These are phyloP conservation scores for Cosmia trapezina DNA, from an alignment of 2,888 invertebrate genomes.

Conservation along the genomic window DNA sequence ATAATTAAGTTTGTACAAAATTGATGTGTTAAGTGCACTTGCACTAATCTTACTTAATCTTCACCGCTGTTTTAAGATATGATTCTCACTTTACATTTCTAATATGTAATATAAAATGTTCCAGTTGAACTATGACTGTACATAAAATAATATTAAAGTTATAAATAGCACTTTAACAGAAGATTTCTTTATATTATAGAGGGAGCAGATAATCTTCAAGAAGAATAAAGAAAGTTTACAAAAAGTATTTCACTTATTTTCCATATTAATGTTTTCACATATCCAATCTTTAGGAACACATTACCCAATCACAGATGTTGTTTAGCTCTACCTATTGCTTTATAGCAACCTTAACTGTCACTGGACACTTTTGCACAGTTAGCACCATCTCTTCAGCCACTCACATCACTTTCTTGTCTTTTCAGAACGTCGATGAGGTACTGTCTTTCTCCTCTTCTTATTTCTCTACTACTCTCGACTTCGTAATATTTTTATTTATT, in stretches of 20 bases:
- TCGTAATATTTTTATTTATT: conserved; percentile 77
- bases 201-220: conserved; percentile 67
- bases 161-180: conserved; percentile 56
- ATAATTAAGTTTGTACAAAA: background rate
- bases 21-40: conserved; percentile 12
- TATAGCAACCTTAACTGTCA: conserved; percentile 63
- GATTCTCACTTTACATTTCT: conserved; percentile 15
- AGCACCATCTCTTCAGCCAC: conserved; percentile 81
- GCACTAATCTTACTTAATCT: conserved; percentile 26
- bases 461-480: conserved; percentile 79
- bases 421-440: conserved; percentile 92
- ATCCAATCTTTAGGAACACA: conserved; percentile 60
- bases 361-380: conserved; percentile 74
- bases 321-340: conserved; percentile 61
- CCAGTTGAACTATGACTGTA: conserved; percentile 33
- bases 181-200: conserved; percentile 65
- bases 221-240: conserved; percentile 68
- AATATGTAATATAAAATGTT: conserved; percentile 29
- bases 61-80: conserved; percentile 17
- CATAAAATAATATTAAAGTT: conserved; percentile 36
- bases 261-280: conserved; percentile 57
- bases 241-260: conserved; percentile 65
- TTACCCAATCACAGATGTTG: conserved; percentile 59
- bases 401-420: conserved; percentile 90
- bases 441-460: conserved; percentile 85